These are phyloP conservation scores for Coenobita brevimanus DNA, from an alignment of 1,140 invertebrate species.

Conservation along the genomic window DNA sequence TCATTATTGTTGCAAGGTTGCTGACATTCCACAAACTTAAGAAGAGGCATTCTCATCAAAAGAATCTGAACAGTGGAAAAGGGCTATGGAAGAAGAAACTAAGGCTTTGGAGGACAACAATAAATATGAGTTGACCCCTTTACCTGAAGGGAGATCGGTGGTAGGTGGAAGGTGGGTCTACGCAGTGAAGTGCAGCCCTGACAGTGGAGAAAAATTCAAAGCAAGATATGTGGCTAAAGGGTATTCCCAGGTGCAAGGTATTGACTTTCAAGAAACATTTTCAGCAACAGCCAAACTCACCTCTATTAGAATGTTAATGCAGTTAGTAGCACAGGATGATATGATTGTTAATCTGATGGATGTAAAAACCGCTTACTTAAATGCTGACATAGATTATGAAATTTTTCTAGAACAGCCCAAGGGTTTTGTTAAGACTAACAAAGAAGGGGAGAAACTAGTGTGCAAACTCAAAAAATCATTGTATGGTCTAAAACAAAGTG, in stretches of 20 bases:
- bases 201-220: constrained; percentile 32
- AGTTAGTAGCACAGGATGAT: background rate
- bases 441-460: constrained; percentile 9
- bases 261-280: constrained; percentile 25
- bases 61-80: too few species aligned
- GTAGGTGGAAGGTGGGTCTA: too few species aligned
- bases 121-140: too few species aligned
- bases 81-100: too few species aligned
- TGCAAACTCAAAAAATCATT: constrained; percentile 36
- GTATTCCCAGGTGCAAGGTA: constrained; percentile 28
- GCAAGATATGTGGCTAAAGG: constrained; percentile 44
- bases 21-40: too few species aligned
- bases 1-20: too few species aligned
- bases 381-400: background rate
- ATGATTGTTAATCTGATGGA: constrained; percentile 20
- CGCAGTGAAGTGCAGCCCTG: constrained; percentile 4
- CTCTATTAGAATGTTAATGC: constrained; percentile 24
- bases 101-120: too few species aligned
- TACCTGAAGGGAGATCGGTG: too few species aligned
- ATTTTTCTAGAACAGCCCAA: constrained; percentile 10
- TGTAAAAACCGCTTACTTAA: constrained; percentile 10
- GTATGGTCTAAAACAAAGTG: constrained; percentile 43
- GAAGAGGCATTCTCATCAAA: too few species aligned
- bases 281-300: constrained; percentile 7
- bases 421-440: background rate